A percentile compares a stretch with the other conserved stretches of the same genome.
These are phyloP conservation scores for Altica lythri DNA, from an alignment of 2,888 invertebrate genomes.

Conservation along the genomic window DNA sequence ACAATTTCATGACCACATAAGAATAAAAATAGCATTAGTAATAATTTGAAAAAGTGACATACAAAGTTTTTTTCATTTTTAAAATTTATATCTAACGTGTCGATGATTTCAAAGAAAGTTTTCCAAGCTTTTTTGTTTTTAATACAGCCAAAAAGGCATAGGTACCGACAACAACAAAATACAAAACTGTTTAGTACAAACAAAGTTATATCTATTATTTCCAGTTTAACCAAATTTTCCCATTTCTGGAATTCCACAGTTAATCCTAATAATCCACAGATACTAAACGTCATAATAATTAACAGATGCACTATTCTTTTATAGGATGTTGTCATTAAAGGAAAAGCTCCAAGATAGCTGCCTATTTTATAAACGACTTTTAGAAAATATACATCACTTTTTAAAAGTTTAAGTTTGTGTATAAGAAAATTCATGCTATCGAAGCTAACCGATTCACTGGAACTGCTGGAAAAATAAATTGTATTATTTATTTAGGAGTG, in stretches of 20 bases:
- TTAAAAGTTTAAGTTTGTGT: background rate
- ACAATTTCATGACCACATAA: no score
- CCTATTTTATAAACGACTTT: background rate
- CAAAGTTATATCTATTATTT: background rate
- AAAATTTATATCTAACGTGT: background rate
- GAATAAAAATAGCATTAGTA: no score
- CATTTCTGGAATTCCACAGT: background rate
- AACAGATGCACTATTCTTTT: background rate
- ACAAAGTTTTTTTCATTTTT: background rate
- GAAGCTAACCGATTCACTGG: no score
- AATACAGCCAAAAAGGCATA: background rate
- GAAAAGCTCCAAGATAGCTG: background rate
- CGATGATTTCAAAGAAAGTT: background rate
- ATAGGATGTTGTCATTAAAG: background rate
- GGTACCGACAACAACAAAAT: background rate
- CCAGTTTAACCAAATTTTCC: background rate
- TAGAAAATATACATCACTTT: background rate
- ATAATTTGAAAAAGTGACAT: background rate
- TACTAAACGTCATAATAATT: background rate
- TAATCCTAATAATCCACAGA: background rate
- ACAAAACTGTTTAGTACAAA: background rate
- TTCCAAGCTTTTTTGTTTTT: background rate
- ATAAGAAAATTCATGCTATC: background rate
- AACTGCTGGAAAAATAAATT: no score
- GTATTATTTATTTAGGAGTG: no score